A percentile compares a stretch with the other conserved stretches of the same genome.
Evolutionary conservation across 2,888 invertebrate genomes (phyloP).

Genomic region (Drosophila quinaria): DNA sequence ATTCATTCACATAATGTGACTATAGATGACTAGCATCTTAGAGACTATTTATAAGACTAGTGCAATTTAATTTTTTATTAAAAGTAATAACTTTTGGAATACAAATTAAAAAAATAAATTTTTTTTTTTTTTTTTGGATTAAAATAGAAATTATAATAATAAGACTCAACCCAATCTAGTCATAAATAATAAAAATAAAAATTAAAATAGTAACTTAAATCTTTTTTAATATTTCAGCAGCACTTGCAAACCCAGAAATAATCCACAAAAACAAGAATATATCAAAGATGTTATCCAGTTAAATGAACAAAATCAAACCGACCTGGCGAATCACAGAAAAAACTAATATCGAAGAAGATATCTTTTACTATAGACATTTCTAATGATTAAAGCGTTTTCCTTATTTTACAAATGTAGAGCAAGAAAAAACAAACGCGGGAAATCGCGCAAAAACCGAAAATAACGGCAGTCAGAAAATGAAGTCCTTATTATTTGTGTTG

Average conservation of each 20-base stretch:
- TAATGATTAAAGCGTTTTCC: slow-evolving; percentile 20
- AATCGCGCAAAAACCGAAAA: slow-evolving; percentile 15
- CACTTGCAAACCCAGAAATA: not conserved
- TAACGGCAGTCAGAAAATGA: slow-evolving; percentile 34
- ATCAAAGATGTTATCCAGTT: slow-evolving; percentile 21
- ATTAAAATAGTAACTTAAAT: not conserved
- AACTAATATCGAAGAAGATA: not conserved
- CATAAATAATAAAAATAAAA: not conserved
- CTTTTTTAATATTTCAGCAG: not conserved
- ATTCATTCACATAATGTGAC: too few relatives aligned
- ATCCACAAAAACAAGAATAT: slow-evolving; percentile 10
- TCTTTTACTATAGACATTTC: slow-evolving; percentile 4
- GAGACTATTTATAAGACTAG: too few relatives aligned
- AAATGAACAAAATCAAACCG: slow-evolving; percentile 15
- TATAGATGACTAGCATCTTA: too few relatives aligned
- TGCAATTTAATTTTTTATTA: too few relatives aligned
- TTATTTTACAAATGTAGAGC: slow-evolving; percentile 34
- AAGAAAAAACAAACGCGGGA: slow-evolving; percentile 1
- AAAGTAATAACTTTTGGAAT: too few relatives aligned
- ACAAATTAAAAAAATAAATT: too few relatives aligned
- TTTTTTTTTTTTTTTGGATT: too few relatives aligned
- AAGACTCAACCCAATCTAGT: too few relatives aligned
- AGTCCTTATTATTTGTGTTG: slow-evolving; percentile 55
- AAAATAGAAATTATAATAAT: too few relatives aligned
- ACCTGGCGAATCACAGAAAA: slow-evolving; percentile 13